These are phyloP conservation scores for Leptodactylus fallax DNA, from an alignment of 2,797 vertebrate genomes.

Conservation along the genomic window DNA sequence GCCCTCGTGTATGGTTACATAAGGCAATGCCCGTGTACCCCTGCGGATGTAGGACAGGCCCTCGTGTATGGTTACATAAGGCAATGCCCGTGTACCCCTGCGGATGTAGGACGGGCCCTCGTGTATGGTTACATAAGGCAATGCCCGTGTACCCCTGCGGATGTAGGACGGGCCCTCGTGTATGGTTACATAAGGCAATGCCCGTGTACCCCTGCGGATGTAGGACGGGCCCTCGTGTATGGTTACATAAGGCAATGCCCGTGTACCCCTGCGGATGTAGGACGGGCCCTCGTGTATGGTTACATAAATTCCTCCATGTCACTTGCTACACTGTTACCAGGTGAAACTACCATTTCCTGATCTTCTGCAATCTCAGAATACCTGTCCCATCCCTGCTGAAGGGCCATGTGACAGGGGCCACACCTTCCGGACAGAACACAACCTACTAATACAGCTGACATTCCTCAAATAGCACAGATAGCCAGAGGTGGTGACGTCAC, in stretches of 20 bases:
- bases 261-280: background rate
- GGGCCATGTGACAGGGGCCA: background rate
- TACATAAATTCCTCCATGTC: background rate
- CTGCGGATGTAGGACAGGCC: too few relatives aligned
- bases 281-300: background rate
- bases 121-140: too few relatives aligned
- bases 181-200: too few relatives aligned
- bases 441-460: background rate
- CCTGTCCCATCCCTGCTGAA: background rate
- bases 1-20: too few relatives aligned
- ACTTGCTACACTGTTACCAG: background rate
- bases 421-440: constrained; percentile 13
- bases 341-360: constrained; percentile 27
- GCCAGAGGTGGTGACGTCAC: background rate
- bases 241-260: background rate
- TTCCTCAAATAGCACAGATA: constrained; percentile 24
- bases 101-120: too few relatives aligned
- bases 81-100: too few relatives aligned
- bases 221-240: too few relatives aligned
- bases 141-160: too few relatives aligned
- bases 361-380: constrained; percentile 35
- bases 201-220: too few relatives aligned
- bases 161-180: too few relatives aligned
- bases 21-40: too few relatives aligned
- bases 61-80: too few relatives aligned